Conservation (phyloP, 2,888 invertebrate species). For the Halocaridina rubra region DNA sequence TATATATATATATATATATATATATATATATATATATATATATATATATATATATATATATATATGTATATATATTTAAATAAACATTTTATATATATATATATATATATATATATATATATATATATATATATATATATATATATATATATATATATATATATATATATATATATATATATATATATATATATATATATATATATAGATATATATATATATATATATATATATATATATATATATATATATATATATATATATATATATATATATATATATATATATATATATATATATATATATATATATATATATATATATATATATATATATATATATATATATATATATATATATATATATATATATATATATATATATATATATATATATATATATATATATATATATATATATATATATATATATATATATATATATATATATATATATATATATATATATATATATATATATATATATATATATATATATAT, state of each 20-base stretch:
- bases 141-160: background rate
- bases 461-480: background rate
- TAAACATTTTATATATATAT: background rate
- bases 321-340: background rate
- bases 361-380: background rate
- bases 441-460: background rate
- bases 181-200: slow-evolving; percentile 7
- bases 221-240: background rate
- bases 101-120: background rate
- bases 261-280: slow-evolving; percentile 16
- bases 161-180: slow-evolving; percentile 12
- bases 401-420: background rate
- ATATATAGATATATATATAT: background rate
- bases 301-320: background rate
- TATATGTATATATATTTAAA: background rate
- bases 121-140: background rate
- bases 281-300: background rate
- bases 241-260: background rate
- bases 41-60: background rate
- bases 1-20: background rate
- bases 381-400: background rate
- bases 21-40: background rate
- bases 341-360: background rate
- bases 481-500: background rate
- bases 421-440: background rate